Conservation (phyloP, 2,113 vertebrate genomes). For the Gallinago media region DNA sequence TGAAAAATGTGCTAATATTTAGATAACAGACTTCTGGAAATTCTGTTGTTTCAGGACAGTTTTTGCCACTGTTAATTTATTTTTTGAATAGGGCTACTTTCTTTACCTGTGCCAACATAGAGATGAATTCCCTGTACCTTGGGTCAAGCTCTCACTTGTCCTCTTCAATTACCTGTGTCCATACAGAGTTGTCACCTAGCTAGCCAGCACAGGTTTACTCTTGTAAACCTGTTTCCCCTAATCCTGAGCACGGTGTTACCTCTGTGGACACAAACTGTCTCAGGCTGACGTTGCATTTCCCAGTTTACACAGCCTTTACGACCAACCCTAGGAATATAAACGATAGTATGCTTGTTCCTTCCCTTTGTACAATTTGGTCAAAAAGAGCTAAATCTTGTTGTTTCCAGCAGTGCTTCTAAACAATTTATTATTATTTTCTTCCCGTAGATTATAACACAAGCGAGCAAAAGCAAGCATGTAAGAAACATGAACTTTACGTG, state of each 20-base stretch:
- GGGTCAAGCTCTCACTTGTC: background rate
- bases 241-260: background rate
- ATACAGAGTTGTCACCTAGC: background rate
- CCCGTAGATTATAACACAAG: slow-evolving; percentile 92
- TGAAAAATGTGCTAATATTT: background rate
- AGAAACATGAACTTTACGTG: slow-evolving; percentile 98
- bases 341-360: background rate
- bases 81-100: background rate
- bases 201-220: background rate
- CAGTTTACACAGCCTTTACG: background rate
- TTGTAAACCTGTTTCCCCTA: background rate
- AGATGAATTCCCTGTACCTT: background rate
- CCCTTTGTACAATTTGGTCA: background rate
- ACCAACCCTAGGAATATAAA: background rate
- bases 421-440: slow-evolving; percentile 10
- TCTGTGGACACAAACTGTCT: background rate
- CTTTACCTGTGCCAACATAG: background rate
- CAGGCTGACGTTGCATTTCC: background rate
- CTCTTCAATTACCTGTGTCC: background rate
- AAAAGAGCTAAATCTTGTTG: background rate
- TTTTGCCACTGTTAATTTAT: background rate
- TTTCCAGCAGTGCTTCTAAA: background rate
- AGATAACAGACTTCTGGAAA: background rate
- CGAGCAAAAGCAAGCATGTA: slow-evolving; percentile 98
- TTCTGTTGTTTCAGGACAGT: background rate